Percentiles rank a stretch among this genome's conserved stretches.
phyloP scores from a whole-genome alignment of 2,113 vertebrate species.

The Upupa epops region DNA sequence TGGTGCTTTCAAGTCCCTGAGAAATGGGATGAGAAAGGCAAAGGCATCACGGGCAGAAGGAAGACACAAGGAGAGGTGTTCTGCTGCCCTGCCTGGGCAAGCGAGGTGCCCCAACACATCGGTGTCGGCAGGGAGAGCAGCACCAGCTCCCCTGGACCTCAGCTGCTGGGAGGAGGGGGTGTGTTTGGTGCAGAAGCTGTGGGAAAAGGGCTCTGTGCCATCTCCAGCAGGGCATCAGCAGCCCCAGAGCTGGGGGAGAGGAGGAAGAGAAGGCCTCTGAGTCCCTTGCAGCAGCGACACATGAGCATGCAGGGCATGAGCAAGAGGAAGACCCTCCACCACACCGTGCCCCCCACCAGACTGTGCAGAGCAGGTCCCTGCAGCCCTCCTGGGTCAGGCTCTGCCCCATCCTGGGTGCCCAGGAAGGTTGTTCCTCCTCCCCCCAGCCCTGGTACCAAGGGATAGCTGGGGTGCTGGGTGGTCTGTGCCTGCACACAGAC shows the following conservation, averaged over 20 bases:
- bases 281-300: background rate
- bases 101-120: background rate
- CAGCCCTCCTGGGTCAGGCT: background rate
- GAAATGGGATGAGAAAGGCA: background rate
- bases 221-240: background rate
- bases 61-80: no score
- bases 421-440: background rate
- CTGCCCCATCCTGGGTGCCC: accelerated
- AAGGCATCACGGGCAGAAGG: background rate
- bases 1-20: background rate
- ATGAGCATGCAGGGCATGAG: accelerated
- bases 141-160: accelerated
- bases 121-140: background rate
- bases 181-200: background rate
- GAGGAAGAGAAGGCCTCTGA: background rate
- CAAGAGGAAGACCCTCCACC: background rate
- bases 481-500: background rate
- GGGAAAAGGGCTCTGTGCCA: background rate
- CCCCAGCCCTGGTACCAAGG: accelerated
- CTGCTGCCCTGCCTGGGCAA: no score
- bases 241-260: background rate
- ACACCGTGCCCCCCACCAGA: accelerated
- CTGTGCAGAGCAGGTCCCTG: background rate
- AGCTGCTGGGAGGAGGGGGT: background rate
- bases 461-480: accelerated